Percentiles rank a stretch among this genome's conserved stretches.
Evolutionary conservation across 2,113 vertebrate species (phyloP).

Genomic region (Promerops cafer): DNA sequence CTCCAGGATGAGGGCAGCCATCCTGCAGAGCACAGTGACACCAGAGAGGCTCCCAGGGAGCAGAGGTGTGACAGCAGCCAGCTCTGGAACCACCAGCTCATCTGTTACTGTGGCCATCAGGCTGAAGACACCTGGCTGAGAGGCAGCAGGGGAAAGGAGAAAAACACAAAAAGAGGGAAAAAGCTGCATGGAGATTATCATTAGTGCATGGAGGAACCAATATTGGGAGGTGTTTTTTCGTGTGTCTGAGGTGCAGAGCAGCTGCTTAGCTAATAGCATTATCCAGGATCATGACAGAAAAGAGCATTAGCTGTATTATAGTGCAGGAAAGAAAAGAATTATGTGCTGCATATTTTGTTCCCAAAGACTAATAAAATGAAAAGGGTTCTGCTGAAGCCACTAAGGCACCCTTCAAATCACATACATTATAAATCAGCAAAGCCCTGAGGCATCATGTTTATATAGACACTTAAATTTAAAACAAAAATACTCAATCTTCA

Average conservation of each 20-base stretch:
- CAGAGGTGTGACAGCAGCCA: rapidly evolving
- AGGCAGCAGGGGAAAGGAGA: neutral
- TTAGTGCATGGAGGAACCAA: neutral
- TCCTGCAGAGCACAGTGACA: neutral
- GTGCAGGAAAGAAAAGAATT: slow-evolving; percentile 47
- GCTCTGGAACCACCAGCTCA: neutral
- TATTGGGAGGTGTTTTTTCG: neutral
- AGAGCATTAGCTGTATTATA: slow-evolving; percentile 37
- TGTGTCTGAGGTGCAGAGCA: slow-evolving; percentile 34
- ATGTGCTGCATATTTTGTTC: slow-evolving; percentile 20
- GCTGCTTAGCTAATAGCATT: slow-evolving; percentile 56
- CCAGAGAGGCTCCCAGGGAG: neutral
- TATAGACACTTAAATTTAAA: slow-evolving; percentile 73
- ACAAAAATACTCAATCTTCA: slow-evolving; percentile 71
- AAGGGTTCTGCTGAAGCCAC: slow-evolving; percentile 51
- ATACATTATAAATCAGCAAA: slow-evolving; percentile 61
- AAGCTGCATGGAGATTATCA: neutral
- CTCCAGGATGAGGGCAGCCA: neutral
- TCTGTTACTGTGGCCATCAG: neutral
- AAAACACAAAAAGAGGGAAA: neutral
- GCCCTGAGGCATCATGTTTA: slow-evolving; percentile 65
- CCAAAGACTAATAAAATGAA: slow-evolving; percentile 60
- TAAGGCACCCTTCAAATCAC: slow-evolving; percentile 42
- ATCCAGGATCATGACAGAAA: slow-evolving; percentile 29
- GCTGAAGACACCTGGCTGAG: neutral